A percentile compares a stretch with the other conserved stretches of the same genome.
Evolutionary conservation across 2,888 invertebrate genomes (phyloP).

Genomic region (Orchesellides sinensis): DNA sequence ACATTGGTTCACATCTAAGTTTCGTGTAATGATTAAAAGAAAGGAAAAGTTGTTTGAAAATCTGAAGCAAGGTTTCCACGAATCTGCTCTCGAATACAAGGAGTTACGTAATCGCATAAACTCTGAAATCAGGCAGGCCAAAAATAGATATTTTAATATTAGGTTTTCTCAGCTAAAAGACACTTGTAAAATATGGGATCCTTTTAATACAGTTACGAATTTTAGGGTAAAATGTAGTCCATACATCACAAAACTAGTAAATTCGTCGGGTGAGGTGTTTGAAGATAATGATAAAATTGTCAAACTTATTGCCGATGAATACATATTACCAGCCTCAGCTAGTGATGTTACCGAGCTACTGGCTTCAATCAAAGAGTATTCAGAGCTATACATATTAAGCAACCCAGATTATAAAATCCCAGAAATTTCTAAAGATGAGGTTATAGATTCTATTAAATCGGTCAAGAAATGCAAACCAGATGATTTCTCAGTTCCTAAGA

Average conservation of each 20-base stretch:
- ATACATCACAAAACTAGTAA: neutral
- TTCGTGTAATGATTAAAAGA: neutral
- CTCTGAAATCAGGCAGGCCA: neutral
- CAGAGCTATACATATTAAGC: neutral
- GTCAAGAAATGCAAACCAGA: neutral
- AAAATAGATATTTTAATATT: neutral
- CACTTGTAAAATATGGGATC: neutral
- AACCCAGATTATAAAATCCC: neutral
- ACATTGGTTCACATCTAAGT: neutral
- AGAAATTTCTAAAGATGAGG: neutral
- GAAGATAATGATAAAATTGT: neutral
- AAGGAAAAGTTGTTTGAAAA: neutral
- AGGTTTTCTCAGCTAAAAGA: neutral
- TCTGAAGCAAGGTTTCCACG: neutral
- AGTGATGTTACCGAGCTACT: neutral
- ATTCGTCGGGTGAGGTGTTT: neutral
- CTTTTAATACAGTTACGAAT: neutral
- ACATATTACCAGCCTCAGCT: neutral
- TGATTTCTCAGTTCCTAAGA: neutral
- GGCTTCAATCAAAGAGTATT: neutral
- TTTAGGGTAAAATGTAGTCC: neutral
- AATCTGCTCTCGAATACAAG: neutral
- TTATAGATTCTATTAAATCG: neutral
- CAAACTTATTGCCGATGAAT: neutral
- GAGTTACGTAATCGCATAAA: neutral